Percentiles rank a stretch among this genome's conserved stretches.
phyloP scores from a whole-genome alignment of 1,140 invertebrate species.

The Amphibalanus amphitrite region DNA sequence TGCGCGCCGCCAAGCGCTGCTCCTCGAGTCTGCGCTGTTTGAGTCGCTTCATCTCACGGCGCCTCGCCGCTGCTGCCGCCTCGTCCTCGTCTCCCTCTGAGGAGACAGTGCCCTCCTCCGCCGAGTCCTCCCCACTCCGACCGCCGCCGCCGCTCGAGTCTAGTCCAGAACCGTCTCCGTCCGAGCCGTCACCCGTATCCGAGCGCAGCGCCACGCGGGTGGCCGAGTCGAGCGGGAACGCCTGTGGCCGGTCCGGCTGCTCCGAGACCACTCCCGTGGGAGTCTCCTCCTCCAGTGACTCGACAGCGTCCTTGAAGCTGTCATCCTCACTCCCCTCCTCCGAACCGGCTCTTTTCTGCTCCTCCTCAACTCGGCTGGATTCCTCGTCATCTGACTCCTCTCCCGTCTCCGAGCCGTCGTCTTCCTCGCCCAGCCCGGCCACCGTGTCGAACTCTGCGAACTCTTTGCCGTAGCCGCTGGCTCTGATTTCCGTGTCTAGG shows the following conservation, averaged over 20 bases:
- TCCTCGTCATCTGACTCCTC: conserved; percentile 20
- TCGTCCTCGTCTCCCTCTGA: conserved; percentile 13
- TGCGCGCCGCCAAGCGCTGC: conserved; percentile 11
- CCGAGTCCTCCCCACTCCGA: conserved; percentile 9
- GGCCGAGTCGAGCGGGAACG: conserved; percentile 9
- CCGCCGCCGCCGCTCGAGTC: conserved; percentile 7
- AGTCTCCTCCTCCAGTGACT: conserved; percentile 16
- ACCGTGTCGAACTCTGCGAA: conserved; percentile 39
- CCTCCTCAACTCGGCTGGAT: not conserved
- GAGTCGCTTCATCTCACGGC: conserved; percentile 14
- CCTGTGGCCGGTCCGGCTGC: conserved; percentile 22
- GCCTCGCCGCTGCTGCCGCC: conserved; percentile 16
- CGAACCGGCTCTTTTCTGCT: conserved; percentile 15
- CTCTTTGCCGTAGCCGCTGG: conserved; percentile 74
- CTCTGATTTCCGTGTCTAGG: conserved; percentile 73
- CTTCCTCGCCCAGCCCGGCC: conserved; percentile 30
- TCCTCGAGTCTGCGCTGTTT: conserved; percentile 13
- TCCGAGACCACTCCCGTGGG: conserved; percentile 19
- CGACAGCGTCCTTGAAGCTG: conserved; percentile 20
- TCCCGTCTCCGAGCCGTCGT: conserved; percentile 27
- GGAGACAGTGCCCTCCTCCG: not conserved
- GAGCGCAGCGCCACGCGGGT: not conserved
- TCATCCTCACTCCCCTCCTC: conserved; percentile 18
- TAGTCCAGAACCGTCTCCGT: conserved; percentile 23
- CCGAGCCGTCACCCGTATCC: conserved; percentile 5